phyloP scores from a whole-genome alignment of 2,888 invertebrate genomes.

The Drosophila yooni region DNA sequence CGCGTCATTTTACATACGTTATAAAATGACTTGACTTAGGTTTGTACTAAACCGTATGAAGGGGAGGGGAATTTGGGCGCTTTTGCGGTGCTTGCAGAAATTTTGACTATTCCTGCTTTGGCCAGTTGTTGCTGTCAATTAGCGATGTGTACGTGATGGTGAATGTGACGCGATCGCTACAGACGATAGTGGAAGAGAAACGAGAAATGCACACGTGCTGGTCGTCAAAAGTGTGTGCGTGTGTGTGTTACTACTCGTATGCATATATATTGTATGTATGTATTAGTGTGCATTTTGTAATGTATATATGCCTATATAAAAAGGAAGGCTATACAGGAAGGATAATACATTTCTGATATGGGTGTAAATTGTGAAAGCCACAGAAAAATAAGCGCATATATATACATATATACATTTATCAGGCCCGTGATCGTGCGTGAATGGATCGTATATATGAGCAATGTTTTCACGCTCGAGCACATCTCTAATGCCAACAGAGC shows the following conservation, averaged over 20 bases:
- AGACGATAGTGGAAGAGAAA: constrained; percentile 12
- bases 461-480: constrained; percentile 17
- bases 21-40: constrained; percentile 10
- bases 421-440: constrained; percentile 18
- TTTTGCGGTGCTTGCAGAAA: constrained; percentile 12
- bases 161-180: constrained; percentile 32
- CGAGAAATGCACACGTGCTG: constrained; percentile 37
- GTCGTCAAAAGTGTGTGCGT: constrained; percentile 2
- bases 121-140: constrained; percentile 46
- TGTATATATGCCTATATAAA: background rate
- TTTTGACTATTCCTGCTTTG: constrained; percentile 16
- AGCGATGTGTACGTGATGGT: constrained; percentile 45
- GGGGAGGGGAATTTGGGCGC: background rate
- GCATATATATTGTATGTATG: background rate
- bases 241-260: background rate
- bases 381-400: constrained; percentile 9
- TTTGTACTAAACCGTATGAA: constrained; percentile 1
- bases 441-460: constrained; percentile 6
- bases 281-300: background rate
- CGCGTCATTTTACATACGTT: constrained; percentile 35
- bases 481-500: constrained; percentile 56
- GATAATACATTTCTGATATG: constrained; percentile 24
- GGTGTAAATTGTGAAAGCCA: constrained; percentile 17
- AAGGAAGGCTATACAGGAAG: too few species aligned
- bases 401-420: background rate